Conservation (phyloP, 2,888 invertebrate species). For the Melinopterus prodromus region DNA sequence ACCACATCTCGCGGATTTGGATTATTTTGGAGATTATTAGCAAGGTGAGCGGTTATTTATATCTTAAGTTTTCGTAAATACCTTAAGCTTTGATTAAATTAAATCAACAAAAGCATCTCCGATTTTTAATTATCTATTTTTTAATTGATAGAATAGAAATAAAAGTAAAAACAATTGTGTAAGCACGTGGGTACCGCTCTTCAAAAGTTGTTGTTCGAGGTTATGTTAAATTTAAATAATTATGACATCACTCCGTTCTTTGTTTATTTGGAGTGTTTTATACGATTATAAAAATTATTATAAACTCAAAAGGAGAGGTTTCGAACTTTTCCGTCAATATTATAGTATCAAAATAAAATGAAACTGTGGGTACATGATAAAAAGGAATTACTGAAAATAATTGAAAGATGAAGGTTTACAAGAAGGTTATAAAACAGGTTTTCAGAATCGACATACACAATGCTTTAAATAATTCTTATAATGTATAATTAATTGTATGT, state of each 20-base stretch:
- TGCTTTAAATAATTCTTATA: too few species aligned
- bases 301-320: too few species aligned
- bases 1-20: conserved; percentile 88
- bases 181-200: not conserved
- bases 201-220: not conserved
- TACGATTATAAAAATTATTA: not conserved
- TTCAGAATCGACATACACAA: too few species aligned
- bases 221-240: not conserved
- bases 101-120: not conserved
- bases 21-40: conserved; percentile 84
- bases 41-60: conserved; percentile 67
- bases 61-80: not conserved
- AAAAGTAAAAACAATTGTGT: not conserved
- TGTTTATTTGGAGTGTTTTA: not conserved
- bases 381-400: too few species aligned
- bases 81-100: not conserved
- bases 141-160: not conserved
- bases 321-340: too few species aligned
- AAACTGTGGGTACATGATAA: too few species aligned
- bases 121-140: not conserved
- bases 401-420: too few species aligned
- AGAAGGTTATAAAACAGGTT: too few species aligned
- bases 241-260: not conserved
- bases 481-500: too few species aligned
- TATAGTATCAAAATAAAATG: too few species aligned